Evolutionary conservation across 2,113 vertebrate genomes (phyloP).

Genomic region (Circaetus cinerascens): DNA sequence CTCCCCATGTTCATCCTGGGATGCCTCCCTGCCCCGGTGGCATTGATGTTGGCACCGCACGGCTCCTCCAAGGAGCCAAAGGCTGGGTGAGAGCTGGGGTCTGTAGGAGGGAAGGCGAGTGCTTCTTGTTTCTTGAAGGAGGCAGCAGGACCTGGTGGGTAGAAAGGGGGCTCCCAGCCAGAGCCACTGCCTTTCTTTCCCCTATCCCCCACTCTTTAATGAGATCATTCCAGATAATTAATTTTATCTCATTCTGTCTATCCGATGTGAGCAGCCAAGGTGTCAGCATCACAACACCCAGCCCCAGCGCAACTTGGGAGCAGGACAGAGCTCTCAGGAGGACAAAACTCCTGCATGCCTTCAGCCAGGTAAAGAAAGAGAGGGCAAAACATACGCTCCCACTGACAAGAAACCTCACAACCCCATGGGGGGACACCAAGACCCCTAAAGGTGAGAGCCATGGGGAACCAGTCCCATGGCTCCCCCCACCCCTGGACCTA

Average conservation of each 20-base stretch:
- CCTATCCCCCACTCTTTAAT: neutral
- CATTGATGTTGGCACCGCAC: fast-evolving
- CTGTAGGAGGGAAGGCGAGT: neutral
- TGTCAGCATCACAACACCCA: neutral
- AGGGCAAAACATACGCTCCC: fast-evolving
- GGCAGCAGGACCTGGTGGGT: neutral
- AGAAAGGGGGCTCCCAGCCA: neutral
- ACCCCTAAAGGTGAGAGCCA: neutral
- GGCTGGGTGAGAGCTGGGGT: neutral
- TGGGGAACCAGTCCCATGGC: neutral
- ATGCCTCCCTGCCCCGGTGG: neutral
- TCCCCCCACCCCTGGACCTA: neutral
- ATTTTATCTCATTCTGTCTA: neutral
- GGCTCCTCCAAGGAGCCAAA: neutral
- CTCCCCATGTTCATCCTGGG: neutral
- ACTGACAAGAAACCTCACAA: neutral
- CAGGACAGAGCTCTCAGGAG: neutral
- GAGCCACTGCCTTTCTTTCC: neutral
- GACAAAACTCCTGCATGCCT: neutral
- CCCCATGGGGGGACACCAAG: fast-evolving
- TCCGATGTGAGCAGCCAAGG: fast-evolving
- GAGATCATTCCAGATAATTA: neutral
- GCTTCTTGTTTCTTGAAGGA: neutral
- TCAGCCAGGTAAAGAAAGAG: neutral
- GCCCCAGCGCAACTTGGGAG: neutral